Conservation (phyloP, 2,113 vertebrate genomes). For the Paralichthys olivaceus region DNA sequence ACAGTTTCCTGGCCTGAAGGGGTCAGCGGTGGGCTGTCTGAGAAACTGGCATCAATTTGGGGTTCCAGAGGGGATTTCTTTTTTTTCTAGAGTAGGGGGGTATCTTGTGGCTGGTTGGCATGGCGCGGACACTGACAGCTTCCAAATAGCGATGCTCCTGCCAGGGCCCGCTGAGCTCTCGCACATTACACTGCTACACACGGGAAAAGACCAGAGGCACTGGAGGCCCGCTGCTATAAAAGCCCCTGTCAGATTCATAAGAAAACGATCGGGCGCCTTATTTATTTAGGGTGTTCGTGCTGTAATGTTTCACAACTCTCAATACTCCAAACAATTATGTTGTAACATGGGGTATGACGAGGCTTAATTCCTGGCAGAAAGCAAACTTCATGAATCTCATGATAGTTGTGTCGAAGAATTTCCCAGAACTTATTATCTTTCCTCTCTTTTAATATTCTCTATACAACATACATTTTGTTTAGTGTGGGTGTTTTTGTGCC, state of each 20-base stretch:
- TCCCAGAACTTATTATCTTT: not conserved
- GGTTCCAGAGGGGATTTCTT: slow-evolving; percentile 64
- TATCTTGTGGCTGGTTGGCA: slow-evolving; percentile 76
- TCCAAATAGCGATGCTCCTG: slow-evolving; percentile 59
- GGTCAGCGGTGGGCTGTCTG: slow-evolving; percentile 79
- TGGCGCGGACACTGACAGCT: slow-evolving; percentile 62
- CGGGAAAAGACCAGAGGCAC: slow-evolving; percentile 54
- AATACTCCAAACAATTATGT: slow-evolving; percentile 74
- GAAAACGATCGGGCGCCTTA: slow-evolving; percentile 50
- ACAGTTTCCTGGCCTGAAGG: slow-evolving; percentile 77
- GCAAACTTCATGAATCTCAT: slow-evolving; percentile 27
- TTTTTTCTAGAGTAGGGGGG: slow-evolving; percentile 11
- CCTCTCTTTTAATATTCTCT: not conserved
- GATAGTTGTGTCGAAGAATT: slow-evolving; percentile 14
- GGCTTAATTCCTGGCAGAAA: slow-evolving; percentile 26
- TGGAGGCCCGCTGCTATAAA: slow-evolving; percentile 49
- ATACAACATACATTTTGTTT: not conserved
- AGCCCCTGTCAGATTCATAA: slow-evolving; percentile 54
- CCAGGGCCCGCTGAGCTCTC: slow-evolving; percentile 69
- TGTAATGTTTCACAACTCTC: slow-evolving; percentile 67
- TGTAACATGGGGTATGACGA: slow-evolving; percentile 23
- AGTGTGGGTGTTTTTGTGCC: not conserved
- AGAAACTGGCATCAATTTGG: slow-evolving; percentile 70
- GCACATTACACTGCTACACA: slow-evolving; percentile 69
- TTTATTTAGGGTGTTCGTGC: slow-evolving; percentile 52